Evolutionary conservation across 2,888 invertebrate genomes (phyloP).

Genomic region (Strigamia crassipes): DNA sequence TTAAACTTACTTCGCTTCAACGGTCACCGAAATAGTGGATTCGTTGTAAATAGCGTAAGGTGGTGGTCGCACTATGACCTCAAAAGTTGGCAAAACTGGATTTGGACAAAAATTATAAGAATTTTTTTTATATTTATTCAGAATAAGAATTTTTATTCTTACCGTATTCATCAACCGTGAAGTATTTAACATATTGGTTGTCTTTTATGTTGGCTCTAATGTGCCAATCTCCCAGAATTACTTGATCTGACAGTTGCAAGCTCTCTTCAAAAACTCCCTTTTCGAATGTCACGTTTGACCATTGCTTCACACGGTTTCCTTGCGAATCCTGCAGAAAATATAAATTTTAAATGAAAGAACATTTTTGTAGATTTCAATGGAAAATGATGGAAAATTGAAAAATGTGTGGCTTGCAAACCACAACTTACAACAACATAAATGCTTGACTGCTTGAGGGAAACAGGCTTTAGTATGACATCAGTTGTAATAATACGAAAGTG

Average conservation of each 20-base stretch:
- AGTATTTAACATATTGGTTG: constrained; percentile 54
- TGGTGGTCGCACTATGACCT: constrained; percentile 61
- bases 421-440: constrained; percentile 56
- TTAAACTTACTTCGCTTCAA: constrained; percentile 59
- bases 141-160: constrained; percentile 1
- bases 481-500: constrained; percentile 60
- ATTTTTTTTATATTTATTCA: background rate
- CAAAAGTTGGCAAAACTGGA: constrained; percentile 63
- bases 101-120: constrained; percentile 46
- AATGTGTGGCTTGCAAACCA: background rate
- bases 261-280: constrained; percentile 55
- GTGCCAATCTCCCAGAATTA: constrained; percentile 58
- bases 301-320: constrained; percentile 58
- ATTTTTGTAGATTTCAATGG: too few relatives aligned
- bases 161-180: constrained; percentile 58
- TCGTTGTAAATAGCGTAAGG: constrained; percentile 59
- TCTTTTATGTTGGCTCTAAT: constrained; percentile 55
- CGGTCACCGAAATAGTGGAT: constrained; percentile 57
- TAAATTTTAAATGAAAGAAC: background rate
- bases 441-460: constrained; percentile 57
- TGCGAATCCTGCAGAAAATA: constrained; percentile 56
- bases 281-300: constrained; percentile 52
- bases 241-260: constrained; percentile 56
- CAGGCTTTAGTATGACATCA: constrained; percentile 59
- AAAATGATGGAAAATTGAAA: background rate